Conservation (phyloP, 2,797 vertebrate species). For the Allobates femoralis region DNA sequence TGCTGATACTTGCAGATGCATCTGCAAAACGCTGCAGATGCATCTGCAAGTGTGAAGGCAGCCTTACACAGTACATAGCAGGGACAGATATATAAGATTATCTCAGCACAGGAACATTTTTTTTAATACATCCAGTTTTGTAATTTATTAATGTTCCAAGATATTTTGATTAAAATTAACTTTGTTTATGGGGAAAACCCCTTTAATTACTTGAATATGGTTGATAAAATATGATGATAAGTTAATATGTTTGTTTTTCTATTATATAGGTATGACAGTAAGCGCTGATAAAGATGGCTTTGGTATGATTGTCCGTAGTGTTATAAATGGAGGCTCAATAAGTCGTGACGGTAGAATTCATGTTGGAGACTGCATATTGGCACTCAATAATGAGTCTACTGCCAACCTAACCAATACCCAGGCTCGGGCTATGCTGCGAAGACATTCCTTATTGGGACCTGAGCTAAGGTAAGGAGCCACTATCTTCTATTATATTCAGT, state of each 20-base stretch:
- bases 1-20: no score
- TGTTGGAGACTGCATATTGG: conserved; percentile 91
- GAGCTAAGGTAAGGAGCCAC: conserved; percentile 85
- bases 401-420: conserved; percentile 87
- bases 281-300: conserved; percentile 89
- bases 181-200: no score
- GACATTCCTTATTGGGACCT: conserved; percentile 91
- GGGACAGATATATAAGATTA: no score
- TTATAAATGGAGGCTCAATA: conserved; percentile 94
- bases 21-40: no score
- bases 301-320: conserved; percentile 93
- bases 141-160: no score
- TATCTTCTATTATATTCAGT: not conserved
- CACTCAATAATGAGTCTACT: conserved; percentile 91
- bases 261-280: conserved; percentile 90
- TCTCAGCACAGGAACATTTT: no score
- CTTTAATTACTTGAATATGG: no score
- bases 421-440: conserved; percentile 91
- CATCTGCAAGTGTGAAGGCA: no score
- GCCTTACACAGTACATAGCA: no score
- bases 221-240: no score
- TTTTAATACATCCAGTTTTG: no score
- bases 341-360: conserved; percentile 91
- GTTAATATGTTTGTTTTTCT: not conserved
- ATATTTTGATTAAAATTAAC: no score